These are phyloP conservation scores for Furcula furcula DNA, from an alignment of 2,888 invertebrate species.

Conservation along the genomic window DNA sequence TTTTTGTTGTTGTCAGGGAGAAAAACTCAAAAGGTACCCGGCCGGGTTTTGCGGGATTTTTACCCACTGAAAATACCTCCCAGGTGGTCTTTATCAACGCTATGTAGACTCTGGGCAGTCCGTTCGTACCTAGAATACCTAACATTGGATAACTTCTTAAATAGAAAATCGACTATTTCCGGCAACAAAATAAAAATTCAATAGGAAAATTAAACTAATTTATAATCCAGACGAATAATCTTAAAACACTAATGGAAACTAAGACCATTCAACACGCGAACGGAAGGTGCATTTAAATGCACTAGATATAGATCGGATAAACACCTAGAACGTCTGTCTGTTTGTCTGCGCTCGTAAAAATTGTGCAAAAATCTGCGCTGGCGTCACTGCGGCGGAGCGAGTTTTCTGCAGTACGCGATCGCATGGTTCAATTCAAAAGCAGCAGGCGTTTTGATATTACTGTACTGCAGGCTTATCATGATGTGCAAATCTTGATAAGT, in stretches of 20 bases:
- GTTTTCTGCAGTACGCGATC: slow-evolving; percentile 12
- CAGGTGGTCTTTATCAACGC: no score
- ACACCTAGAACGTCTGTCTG: slow-evolving; percentile 4
- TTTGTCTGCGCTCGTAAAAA: slow-evolving; percentile 51
- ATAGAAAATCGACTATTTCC: no score
- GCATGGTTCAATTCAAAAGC: slow-evolving; percentile 18
- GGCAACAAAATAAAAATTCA: background rate
- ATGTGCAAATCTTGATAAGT: no score
- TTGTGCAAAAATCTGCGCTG: slow-evolving; percentile 61
- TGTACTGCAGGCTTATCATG: no score
- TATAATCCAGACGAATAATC: background rate
- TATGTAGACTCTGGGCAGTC: no score
- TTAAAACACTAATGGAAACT: background rate
- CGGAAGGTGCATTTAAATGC: slow-evolving; percentile 24
- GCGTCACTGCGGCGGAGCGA: slow-evolving; percentile 44
- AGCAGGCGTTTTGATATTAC: background rate
- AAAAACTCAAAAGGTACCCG: no score
- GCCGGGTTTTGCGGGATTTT: no score
- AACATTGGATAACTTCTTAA: no score
- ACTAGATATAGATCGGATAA: slow-evolving; percentile 15
- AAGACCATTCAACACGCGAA: background rate
- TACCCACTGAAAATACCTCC: no score
- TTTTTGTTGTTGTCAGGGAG: no score
- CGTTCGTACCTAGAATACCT: no score
- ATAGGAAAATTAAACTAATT: background rate